Base-by-base conservation (phyloP, 2,888 invertebrate species). In the Scrobipalpa costella region DNA sequence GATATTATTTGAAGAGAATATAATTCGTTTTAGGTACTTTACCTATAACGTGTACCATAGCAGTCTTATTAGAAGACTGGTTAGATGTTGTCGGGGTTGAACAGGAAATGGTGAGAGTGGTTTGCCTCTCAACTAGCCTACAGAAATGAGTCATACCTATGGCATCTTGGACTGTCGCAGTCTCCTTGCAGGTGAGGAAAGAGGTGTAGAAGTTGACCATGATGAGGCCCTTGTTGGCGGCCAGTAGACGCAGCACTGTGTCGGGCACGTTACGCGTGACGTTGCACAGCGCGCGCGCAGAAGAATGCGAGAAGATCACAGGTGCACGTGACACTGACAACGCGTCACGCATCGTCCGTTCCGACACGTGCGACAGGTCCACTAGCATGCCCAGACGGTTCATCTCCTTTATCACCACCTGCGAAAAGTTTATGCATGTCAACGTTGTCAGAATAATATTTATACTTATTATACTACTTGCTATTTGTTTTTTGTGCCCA, bases 321-420 rank as follows among this genome's bases (percentile, higher is more conserved):
- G 97, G 97, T 13, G 97, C 96, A 76, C 94, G 94, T 38, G 95
- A 95, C 66, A 94, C 94, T 33, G 94, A 93, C 50, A 97, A 86
- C 19, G 96, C 95, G 80, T 96, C 96, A 58, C 94, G 92, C 97
- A 97, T 97, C 33, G 96, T 96, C 63, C 94, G 93, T 93, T 90
- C 90, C 7, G 96, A 96, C 62, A 96, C 96, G 86, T 97, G 96
- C 7, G 95, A 95, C 71, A 96, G 85, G 83, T 97, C 97, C 69
- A 97, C 95, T 83, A 97, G 93, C 96, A 97, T 97, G 33, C 97
- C 97, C 66, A 97, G 92, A 2, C 97, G 94, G 89, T 97, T 97
- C 97, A 97, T 97, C 90, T 97, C 97, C 75, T 94, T 94, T 68
- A 97, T 94, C 73, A 97, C 94, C 76, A 94, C 94, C 95, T 95